Percentiles rank a stretch among this genome's conserved stretches.
Evolutionary conservation across 2,888 invertebrate species (phyloP).

Genomic region (Cephonodes hylas): DNA sequence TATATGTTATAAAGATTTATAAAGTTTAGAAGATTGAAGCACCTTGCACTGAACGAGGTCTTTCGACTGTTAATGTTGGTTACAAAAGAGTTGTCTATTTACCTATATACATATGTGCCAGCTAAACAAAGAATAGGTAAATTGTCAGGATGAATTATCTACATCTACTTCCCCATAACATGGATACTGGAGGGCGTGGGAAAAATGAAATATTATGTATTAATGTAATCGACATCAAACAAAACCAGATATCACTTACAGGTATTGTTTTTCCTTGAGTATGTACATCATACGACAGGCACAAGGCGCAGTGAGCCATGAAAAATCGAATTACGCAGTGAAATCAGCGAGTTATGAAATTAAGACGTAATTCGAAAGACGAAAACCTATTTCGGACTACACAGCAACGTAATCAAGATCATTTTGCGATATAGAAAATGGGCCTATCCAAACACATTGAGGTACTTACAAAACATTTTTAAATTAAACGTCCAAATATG

Average conservation of each 20-base stretch:
- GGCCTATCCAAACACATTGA: not conserved
- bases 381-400: constrained; percentile 28
- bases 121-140: not conserved
- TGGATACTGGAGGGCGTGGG: not conserved
- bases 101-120: too few relatives aligned
- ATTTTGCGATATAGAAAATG: constrained; percentile 10
- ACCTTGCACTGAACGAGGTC: too few relatives aligned
- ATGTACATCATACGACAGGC: not conserved
- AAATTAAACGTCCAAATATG: not conserved
- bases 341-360: constrained; percentile 47
- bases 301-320: constrained; percentile 31
- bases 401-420: constrained; percentile 33
- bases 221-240: not conserved
- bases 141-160: not conserved
- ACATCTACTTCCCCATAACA: not conserved
- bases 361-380: constrained; percentile 39
- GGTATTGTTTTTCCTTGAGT: not conserved
- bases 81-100: too few relatives aligned
- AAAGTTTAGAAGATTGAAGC: too few relatives aligned
- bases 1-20: too few relatives aligned
- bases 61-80: too few relatives aligned
- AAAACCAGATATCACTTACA: not conserved
- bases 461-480: constrained; percentile 2
- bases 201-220: not conserved
- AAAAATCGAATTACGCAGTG: constrained; percentile 38